phyloP scores from a whole-genome alignment of 1,140 invertebrate species.

The Spodoptera litura region DNA sequence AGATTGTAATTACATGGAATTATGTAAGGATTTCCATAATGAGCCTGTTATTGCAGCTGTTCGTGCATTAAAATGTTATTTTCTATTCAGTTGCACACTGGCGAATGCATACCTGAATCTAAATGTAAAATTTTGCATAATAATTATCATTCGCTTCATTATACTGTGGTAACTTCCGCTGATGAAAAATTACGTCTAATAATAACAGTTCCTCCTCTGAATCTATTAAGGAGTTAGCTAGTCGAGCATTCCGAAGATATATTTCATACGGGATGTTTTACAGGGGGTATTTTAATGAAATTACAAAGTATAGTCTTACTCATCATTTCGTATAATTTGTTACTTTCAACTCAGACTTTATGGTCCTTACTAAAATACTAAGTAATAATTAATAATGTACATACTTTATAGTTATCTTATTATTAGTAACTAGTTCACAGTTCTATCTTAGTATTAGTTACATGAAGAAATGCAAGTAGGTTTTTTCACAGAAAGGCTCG shows the following conservation, averaged over 20 bases:
- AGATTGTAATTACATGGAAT: conserved; percentile 20
- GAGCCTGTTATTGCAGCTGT: conserved; percentile 19
- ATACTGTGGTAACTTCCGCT: conserved; percentile 18
- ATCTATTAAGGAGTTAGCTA: conserved; percentile 1
- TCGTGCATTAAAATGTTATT: conserved; percentile 37
- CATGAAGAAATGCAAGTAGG: conserved; percentile 15
- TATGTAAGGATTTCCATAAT: conserved; percentile 38
- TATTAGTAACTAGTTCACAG: too few species aligned
- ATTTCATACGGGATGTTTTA: too few species aligned
- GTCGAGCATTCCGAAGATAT: not conserved
- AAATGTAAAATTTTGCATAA: conserved; percentile 31
- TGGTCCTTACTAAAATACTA: too few species aligned
- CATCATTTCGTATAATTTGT: too few species aligned
- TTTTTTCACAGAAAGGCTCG: not conserved
- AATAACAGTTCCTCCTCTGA: conserved; percentile 7
- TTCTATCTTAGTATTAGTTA: not conserved
- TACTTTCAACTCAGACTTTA: too few species aligned
- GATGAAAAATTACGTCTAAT: not conserved
- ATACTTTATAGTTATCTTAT: too few species aligned
- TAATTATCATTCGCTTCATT: conserved; percentile 15
- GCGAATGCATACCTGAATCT: conserved; percentile 26
- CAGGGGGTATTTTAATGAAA: too few species aligned
- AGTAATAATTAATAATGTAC: too few species aligned
- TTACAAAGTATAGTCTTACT: too few species aligned
- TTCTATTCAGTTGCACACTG: conserved; percentile 29